Base-by-base conservation (phyloP, 2,797 vertebrate species). In the Malurus leucopterus region DNA sequence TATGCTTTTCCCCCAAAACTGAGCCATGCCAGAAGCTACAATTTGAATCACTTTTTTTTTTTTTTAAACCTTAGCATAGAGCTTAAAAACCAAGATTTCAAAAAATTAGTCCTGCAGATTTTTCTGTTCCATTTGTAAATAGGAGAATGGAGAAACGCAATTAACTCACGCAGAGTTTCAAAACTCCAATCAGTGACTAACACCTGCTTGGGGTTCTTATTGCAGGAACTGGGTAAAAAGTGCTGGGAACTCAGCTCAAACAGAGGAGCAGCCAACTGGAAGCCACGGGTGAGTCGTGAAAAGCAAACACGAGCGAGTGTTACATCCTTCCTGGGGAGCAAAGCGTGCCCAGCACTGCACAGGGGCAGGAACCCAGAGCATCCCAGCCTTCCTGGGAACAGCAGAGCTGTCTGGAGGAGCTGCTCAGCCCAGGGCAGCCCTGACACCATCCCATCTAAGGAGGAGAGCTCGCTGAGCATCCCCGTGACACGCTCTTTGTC, bases 321-420 rank as follows among this genome's bases (percentile, higher is more conserved):
- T 30, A 21, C 68, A 50, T 38, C 47, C 77, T 79, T 90, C 54
- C 71, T 47, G 54, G 11, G 0, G 1, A 80, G 75, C 21, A 63
- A 43, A 67, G 68, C 0, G 0, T 17, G 43, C 44, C 41, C 21
- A 3, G 58, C 0, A 0, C 14, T 23, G 41, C 49, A 3, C 4
- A 4, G 61, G 7, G 18, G 9, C 55, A 36, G 2, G 4, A 13
- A 44, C 3, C 3, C 34, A 62, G 72, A 77, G 44, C 73, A 87
- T 17, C 81, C 23, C 54, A 27, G 26, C n/a, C 21, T 8, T 30
- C 10, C n/a, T 57, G 63, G 47, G 72, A 32, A n/a, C n/a, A 46
- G 9, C 61, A 11, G 38, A 43, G 46, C 51, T 46, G 34, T 23
- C 0, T 0, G 3, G 51, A 72, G 38, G 38, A 46, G 29, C n/a